Conservation (phyloP, 2,888 invertebrate species). For the Ormyrus nitidulus region DNA sequence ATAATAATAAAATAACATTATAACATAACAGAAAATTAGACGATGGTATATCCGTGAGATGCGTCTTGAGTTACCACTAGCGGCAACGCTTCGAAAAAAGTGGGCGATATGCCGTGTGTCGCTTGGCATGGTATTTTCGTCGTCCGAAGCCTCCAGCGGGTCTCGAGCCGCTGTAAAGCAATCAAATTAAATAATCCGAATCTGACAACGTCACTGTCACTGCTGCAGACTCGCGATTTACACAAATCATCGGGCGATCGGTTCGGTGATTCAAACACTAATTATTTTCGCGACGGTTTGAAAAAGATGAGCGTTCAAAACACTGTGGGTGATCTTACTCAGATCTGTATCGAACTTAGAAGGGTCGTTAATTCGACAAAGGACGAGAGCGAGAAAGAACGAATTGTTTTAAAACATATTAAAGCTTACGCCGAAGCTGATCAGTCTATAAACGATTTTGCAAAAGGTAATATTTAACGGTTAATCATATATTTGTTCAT, state of each 20-base stretch:
- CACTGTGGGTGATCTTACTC: conserved; percentile 72
- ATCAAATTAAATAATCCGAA: neutral
- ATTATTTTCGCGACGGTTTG: conserved; percentile 8
- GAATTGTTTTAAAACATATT: conserved; percentile 78
- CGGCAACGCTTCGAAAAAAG: too few relatives aligned
- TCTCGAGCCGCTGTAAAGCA: neutral
- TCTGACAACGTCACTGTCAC: conserved; percentile 40
- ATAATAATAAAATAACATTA: too few relatives aligned
- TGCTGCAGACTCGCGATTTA: conserved; percentile 14
- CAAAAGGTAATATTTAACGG: conserved; percentile 65
- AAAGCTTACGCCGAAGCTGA: conserved; percentile 72
- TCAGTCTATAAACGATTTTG: conserved; percentile 67
- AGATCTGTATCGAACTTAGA: conserved; percentile 79
- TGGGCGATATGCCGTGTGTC: neutral
- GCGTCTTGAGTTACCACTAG: too few relatives aligned
- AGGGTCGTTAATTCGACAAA: conserved; percentile 72
- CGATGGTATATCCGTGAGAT: too few relatives aligned
- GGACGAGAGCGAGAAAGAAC: conserved; percentile 76
- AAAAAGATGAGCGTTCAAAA: conserved; percentile 68
- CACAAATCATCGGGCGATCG: conserved; percentile 33
- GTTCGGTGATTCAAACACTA: neutral
- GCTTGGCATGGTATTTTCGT: neutral
- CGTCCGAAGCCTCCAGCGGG: neutral
- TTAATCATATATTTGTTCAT: too few relatives aligned
- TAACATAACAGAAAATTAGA: too few relatives aligned